Percentiles rank a stretch among this genome's conserved stretches.
phyloP scores from a whole-genome alignment of 2,888 invertebrate species.

The Helleia helle region DNA sequence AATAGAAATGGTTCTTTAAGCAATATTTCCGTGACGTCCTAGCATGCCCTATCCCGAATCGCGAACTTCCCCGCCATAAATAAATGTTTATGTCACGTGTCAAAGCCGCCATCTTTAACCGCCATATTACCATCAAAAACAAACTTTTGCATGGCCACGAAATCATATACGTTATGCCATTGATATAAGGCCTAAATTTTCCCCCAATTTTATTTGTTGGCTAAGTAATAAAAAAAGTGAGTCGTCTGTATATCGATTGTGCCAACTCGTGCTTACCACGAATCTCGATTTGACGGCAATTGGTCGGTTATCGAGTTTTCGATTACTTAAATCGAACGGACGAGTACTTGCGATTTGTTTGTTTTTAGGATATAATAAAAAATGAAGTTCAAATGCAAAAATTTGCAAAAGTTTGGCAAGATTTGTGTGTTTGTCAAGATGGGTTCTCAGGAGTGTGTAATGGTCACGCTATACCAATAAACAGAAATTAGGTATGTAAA shows the following conservation, averaged over 20 bases:
- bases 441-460: no score
- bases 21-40: conserved; percentile 54
- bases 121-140: conserved; percentile 25
- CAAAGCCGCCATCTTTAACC: conserved; percentile 53
- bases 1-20: conserved; percentile 61
- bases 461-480: no score
- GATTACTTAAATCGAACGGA: conserved; percentile 34
- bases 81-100: conserved; percentile 67
- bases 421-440: no score
- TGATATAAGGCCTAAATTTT: conserved; percentile 41
- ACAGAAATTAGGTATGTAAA: no score
- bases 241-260: conserved; percentile 64
- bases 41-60: conserved; percentile 61
- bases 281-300: conserved; percentile 58
- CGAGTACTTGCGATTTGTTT: conserved; percentile 19
- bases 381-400: no score
- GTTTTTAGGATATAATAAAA: no score
- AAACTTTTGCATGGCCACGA: conserved; percentile 15
- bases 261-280: conserved; percentile 68
- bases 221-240: conserved; percentile 45
- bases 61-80: conserved; percentile 66
- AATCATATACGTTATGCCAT: conserved; percentile 34
- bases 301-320: conserved; percentile 47
- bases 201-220: conserved; percentile 14
- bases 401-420: no score